Evolutionary conservation across 2,113 vertebrate species (phyloP), one percentile per base, ranked within the genome.

Genomic region (Canis aureus): DNA sequence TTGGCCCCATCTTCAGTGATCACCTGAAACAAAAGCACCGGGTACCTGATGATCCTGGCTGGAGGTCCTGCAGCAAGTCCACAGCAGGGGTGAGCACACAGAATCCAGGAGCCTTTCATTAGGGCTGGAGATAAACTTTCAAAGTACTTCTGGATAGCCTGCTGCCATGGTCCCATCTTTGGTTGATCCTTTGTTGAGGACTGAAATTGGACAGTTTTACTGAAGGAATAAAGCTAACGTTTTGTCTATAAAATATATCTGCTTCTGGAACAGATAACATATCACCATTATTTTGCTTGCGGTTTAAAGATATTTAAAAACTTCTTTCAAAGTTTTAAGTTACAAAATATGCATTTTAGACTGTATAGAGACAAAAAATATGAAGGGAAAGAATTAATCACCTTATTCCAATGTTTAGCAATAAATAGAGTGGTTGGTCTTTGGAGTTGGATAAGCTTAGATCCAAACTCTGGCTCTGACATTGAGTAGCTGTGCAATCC

Each of bases 201-300:
- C 67, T 90, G n/a, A 81, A 95, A 95, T 64, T 62, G 51, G 55
- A 57, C 23, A 69, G 62, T 51, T 67, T 95, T 60, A 86, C 22
- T 79, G 9, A 86, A 86, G 53, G 25, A 80, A 71, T 53, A 43
- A 81, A 87, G 25, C 43, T 69, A 62, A 92, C 23, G 35, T 11
- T 69, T 62, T 38, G 10, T 43, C 64, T 22, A 60, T 29, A 78
- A 78, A 79, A 27, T 78, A 15, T 29, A 67, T 57, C 35, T 84
- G 27, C 51, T 8, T 23, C 49, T 35, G 27, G 55, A 81, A 81
- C 43, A 81, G 15, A 5, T 76, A 64, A 22, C n/a, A 83, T 10
- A 69, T 81, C 51, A 38, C 16, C 55, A 2, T 27, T 66, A 64
- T 53, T 57, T 57, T 76, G 59, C 49, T 83, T 49, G 29, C 25